These are phyloP conservation scores for Blennius ocellaris DNA, from an alignment of 2,113 vertebrate species.

Conservation along the genomic window DNA sequence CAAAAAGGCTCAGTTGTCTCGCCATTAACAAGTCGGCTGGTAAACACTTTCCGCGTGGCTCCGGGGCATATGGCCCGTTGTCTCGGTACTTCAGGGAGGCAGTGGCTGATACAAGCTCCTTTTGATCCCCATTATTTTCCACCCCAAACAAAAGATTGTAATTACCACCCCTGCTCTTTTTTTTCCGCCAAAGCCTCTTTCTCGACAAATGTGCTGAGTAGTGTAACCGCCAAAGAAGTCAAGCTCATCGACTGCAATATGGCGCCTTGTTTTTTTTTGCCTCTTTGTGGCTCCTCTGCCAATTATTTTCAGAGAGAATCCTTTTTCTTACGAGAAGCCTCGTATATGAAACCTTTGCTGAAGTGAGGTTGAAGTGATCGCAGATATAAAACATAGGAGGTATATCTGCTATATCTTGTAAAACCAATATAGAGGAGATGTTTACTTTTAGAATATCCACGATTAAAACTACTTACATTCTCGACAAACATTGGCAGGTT, in stretches of 20 bases:
- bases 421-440: too few species aligned
- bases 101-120: conserved; percentile 66
- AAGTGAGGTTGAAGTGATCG: too few species aligned
- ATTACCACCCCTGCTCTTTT: conserved; percentile 65
- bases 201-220: conserved; percentile 43
- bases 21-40: conserved; percentile 56
- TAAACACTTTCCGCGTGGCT: conserved; percentile 57
- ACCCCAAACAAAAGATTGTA: conserved; percentile 73
- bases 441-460: too few species aligned
- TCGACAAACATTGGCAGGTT: too few species aligned
- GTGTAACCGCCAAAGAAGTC: conserved; percentile 49
- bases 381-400: too few species aligned
- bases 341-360: too few species aligned
- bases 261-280: conserved; percentile 59
- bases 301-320: conserved; percentile 49
- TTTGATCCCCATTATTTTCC: conserved; percentile 71
- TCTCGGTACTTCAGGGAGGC: conserved; percentile 61
- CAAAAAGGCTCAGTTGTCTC: conserved; percentile 28
- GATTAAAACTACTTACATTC: too few species aligned
- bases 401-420: too few species aligned
- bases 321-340: too few species aligned
- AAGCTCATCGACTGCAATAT: conserved; percentile 51
- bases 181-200: conserved; percentile 42
- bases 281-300: conserved; percentile 46
- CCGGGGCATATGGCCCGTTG: conserved; percentile 64